Percentiles rank a stretch among this genome's conserved stretches.
These are phyloP conservation scores for Urosaurus nigricauda DNA, from an alignment of 2,797 vertebrate species.

Conservation along the genomic window DNA sequence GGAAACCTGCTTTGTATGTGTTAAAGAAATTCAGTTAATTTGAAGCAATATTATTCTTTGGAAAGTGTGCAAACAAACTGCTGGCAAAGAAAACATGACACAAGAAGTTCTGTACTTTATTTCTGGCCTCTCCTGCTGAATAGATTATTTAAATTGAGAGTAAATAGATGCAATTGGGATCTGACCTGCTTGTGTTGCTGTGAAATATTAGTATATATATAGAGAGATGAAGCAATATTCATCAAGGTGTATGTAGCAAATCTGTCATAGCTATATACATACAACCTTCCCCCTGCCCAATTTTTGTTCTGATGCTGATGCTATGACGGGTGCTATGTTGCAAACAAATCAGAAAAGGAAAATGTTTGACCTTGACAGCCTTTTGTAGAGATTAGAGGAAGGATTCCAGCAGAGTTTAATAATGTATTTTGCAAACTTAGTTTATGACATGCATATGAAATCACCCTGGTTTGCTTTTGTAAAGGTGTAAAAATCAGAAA, in stretches of 20 bases:
- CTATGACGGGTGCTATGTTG: not conserved
- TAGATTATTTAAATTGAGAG: slow-evolving; percentile 14
- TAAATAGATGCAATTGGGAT: slow-evolving; percentile 3
- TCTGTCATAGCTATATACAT: not conserved
- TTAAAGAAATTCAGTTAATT: not conserved
- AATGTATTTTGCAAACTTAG: slow-evolving; percentile 12
- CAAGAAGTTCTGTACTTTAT: not conserved
- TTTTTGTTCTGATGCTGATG: not conserved
- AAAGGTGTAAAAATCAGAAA: slow-evolving; percentile 5
- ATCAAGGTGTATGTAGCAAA: not conserved
- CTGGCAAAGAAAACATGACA: not conserved
- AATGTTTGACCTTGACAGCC: slow-evolving; percentile 15
- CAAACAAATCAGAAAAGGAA: slow-evolving; percentile 27
- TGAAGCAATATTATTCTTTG: slow-evolving; percentile 17
- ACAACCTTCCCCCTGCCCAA: no score
- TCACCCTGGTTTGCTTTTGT: slow-evolving; percentile 8
- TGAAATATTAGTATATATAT: not conserved
- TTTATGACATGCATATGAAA: slow-evolving; percentile 15
- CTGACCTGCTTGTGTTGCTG: not conserved
- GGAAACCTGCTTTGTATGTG: slow-evolving; percentile 14
- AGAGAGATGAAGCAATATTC: slow-evolving; percentile 14
- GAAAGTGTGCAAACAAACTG: slow-evolving; percentile 16
- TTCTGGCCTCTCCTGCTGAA: not conserved
- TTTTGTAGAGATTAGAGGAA: not conserved
- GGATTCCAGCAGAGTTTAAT: not conserved